Base-by-base conservation (phyloP, 1,140 invertebrate species). In the Drosophila pruinosa region DNA sequence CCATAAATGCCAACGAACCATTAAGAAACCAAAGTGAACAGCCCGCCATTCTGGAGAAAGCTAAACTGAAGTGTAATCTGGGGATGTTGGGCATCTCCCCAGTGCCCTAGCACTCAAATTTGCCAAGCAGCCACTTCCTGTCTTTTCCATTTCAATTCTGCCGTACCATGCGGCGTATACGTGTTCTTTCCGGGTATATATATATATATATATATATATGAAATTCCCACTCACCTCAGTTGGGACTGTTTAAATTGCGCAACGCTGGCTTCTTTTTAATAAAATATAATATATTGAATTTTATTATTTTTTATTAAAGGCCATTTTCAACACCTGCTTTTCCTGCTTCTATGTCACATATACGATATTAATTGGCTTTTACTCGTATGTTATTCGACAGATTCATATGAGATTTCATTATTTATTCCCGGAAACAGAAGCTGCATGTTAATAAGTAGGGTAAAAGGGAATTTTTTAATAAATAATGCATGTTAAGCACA, bases 241-340 rank as follows among this genome's bases (percentile, higher is more conserved):
- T 19, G 21, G 15, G 14, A 4, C 34, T 15, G 34, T 68, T 72
- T 71, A 59, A 67, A 61, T 43, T 71, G 61, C 19, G 17, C 24
- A 15, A 38, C 38, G 19, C 34, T 62, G 31, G 26, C 26, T 38
- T 3, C 28, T 15, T 64, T 50, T 41, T 47, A 47, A 47, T 65
- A 69, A 58, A 72, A 54, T 39, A 24, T 17, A 52, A 47, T 65
- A 69, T 63, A 72, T 59, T 39, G 31, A 75, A 70, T 76, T 64
- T 75, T 75, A 50, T 70, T 78, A 80, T 64, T 72, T 75, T 45
- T 70, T 74, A 85, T 85, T 76, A 73, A 76, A 73, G 47, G 52
- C 59, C 24, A 58, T 76, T 67, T 43, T 45, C 38, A 52, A 57
- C 80, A 76, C 80, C 80, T 83, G 15, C 39, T 19, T 10, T 17